phyloP scores from a whole-genome alignment of 2,797 vertebrate genomes.

The Muscicapa comitata region DNA sequence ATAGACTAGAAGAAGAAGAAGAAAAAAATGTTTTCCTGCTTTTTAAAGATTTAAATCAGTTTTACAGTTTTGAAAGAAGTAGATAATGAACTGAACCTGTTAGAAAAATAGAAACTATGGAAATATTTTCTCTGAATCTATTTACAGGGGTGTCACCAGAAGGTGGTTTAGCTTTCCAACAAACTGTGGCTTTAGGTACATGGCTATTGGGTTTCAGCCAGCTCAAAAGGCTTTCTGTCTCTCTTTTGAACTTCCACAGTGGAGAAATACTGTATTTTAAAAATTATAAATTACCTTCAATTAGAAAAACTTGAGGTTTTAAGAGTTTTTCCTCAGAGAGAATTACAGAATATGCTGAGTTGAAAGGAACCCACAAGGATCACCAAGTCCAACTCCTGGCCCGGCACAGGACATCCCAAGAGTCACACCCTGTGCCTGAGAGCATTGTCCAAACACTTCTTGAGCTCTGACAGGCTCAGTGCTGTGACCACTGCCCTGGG shows the following conservation, averaged over 20 bases:
- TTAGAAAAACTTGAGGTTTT: background rate
- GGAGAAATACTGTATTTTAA: background rate
- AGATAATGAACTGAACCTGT: background rate
- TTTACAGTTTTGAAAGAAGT: background rate
- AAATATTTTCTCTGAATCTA: background rate
- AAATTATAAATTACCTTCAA: background rate
- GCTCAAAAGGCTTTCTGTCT: background rate
- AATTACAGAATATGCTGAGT: background rate
- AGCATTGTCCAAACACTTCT: rapidly evolving
- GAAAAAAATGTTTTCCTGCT: background rate
- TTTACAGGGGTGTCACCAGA: background rate
- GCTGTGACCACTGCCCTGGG: background rate
- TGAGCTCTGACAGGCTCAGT: background rate
- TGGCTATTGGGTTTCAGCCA: background rate
- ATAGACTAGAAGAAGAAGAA: background rate
- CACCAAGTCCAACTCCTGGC: rapidly evolving
- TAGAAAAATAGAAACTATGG: background rate
- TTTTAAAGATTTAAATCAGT: background rate
- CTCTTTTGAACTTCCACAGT: background rate
- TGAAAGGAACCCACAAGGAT: background rate
- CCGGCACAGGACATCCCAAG: background rate
- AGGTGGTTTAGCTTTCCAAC: background rate
- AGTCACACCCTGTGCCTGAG: background rate
- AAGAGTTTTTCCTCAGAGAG: background rate
- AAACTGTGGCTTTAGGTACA: background rate